Conservation (phyloP, 2,113 vertebrate species). For the Tenebrosternarchus preto region DNA sequence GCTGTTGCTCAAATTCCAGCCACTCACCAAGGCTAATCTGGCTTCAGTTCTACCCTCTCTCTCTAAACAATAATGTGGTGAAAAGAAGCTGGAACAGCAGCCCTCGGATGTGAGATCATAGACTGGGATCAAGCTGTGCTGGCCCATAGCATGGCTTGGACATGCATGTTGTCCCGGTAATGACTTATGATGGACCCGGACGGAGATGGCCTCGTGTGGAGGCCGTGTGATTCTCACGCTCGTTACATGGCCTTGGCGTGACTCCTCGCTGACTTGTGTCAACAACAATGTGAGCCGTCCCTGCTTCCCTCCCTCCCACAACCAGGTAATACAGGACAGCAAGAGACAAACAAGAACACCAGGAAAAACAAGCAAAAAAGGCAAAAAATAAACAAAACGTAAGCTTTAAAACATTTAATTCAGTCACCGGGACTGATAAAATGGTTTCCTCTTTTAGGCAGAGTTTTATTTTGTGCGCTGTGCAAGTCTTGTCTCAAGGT, state of each 20-base stretch:
- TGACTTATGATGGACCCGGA: conserved; percentile 2
- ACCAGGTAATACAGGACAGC: neutral
- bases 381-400: neutral
- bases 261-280: neutral
- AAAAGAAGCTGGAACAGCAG: neutral
- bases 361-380: neutral
- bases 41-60: neutral
- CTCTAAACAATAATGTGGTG: neutral
- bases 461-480: neutral
- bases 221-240: neutral
- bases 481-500: neutral
- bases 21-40: neutral
- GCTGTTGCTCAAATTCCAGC: neutral
- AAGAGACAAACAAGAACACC: neutral
- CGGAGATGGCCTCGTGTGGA: neutral
- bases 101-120: neutral
- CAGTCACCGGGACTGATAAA: neutral
- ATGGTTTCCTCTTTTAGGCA: neutral
- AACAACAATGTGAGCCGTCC: neutral
- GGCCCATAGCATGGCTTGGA: neutral
- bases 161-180: neutral
- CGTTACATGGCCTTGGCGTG: neutral
- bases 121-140: neutral
- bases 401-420: neutral
- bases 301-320: neutral